Evolutionary conservation across 2,888 invertebrate species (phyloP).

Genomic region (Ellobium chinense): DNA sequence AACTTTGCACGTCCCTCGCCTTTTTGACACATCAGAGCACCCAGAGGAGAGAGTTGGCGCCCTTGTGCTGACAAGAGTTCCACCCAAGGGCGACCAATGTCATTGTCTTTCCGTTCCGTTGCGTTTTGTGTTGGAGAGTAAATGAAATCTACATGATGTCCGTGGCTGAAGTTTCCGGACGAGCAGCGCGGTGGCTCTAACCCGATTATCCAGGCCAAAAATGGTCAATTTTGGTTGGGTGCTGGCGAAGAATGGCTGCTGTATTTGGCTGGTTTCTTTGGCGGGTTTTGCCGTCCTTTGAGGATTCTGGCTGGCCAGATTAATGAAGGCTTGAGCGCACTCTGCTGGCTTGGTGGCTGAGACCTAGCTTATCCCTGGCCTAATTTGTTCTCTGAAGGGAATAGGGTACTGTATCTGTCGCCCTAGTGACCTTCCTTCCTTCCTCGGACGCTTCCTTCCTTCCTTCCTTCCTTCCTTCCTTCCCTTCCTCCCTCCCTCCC

Average conservation of each 20-base stretch:
- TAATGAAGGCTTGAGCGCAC: neutral
- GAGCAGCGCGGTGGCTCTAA: neutral
- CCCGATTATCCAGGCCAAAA: conserved; percentile 19
- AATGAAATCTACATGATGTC: conserved; percentile 28
- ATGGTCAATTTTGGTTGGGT: neutral
- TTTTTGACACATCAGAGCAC: neutral
- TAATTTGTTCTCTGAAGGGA: neutral
- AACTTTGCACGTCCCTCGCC: conserved; percentile 1
- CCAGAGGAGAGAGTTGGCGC: neutral
- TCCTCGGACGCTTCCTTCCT: neutral
- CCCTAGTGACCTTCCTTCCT: neutral
- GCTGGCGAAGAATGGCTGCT: neutral
- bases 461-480: neutral
- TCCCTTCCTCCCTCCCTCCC: neutral
- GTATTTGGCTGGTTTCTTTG: neutral
- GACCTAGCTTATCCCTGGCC: neutral
- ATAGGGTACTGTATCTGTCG: neutral
- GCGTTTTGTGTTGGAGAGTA: conserved; percentile 4
- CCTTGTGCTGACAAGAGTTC: conserved; percentile 5
- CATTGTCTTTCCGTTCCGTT: conserved; percentile 13
- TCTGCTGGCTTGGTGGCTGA: neutral
- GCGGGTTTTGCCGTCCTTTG: neutral
- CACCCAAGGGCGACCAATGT: conserved; percentile 17
- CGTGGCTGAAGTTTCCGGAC: neutral
- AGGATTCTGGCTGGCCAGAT: neutral